These are phyloP conservation scores for Folsomia candida DNA, from an alignment of 2,888 invertebrate genomes.

Conservation along the genomic window DNA sequence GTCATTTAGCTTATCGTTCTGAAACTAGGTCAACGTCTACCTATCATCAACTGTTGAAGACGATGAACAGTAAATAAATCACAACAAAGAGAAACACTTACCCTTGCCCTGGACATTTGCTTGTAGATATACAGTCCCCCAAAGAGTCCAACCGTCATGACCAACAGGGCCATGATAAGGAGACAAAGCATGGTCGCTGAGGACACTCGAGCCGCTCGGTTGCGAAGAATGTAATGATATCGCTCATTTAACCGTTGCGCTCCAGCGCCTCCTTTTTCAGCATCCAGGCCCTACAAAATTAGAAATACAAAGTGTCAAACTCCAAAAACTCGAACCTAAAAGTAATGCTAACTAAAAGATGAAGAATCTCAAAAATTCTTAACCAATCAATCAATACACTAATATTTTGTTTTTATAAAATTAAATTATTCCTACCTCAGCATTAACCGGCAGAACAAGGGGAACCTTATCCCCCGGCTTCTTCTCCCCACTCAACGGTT, in stretches of 20 bases:
- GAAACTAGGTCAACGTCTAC: too few relatives aligned
- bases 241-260: conserved; percentile 49
- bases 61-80: too few relatives aligned
- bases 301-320: neutral
- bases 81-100: conserved; percentile 35
- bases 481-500: conserved; percentile 66
- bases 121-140: conserved; percentile 74
- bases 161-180: conserved; percentile 66
- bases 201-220: conserved; percentile 61
- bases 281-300: conserved; percentile 26
- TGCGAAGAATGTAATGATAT: conserved; percentile 56
- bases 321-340: neutral
- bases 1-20: too few relatives aligned
- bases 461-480: conserved; percentile 57
- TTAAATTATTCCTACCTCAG: conserved; percentile 28
- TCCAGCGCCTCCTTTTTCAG: conserved; percentile 31
- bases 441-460: conserved; percentile 45
- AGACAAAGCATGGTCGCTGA: conserved; percentile 67
- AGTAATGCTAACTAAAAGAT: neutral
- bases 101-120: conserved; percentile 64
- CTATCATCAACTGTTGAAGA: too few relatives aligned
- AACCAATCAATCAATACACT: neutral
- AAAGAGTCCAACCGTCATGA: conserved; percentile 67
- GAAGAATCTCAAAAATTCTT: neutral
- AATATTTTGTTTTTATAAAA: neutral